phyloP scores from a whole-genome alignment of 2,113 vertebrate genomes.

The Chauna torquata region DNA sequence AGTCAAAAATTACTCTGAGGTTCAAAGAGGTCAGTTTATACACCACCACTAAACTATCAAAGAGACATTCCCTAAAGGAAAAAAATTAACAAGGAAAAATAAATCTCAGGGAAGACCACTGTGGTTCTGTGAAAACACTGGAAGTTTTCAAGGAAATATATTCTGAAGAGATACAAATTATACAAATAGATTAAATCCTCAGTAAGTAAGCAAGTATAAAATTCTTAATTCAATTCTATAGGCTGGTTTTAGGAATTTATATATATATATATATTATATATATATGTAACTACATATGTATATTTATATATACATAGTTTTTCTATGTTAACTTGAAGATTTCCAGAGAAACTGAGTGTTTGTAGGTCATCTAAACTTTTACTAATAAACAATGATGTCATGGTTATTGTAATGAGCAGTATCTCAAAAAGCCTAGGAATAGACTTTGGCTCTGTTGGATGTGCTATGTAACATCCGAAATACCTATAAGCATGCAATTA shows the following conservation, averaged over 20 bases:
- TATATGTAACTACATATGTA: too few relatives aligned
- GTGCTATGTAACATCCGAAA: not conserved
- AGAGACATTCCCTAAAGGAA: not conserved
- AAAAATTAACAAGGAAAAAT: not conserved
- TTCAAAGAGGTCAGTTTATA: not conserved
- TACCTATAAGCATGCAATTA: fast-evolving
- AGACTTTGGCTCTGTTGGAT: not conserved
- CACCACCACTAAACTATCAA: not conserved
- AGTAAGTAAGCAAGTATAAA: not conserved
- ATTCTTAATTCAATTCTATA: not conserved
- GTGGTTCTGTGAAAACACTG: not conserved
- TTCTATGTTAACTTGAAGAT: not conserved
- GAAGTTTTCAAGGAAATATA: not conserved
- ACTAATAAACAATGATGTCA: not conserved
- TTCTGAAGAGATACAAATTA: not conserved
- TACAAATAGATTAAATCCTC: not conserved
- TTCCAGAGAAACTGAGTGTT: not conserved
- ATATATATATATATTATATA: too few relatives aligned
- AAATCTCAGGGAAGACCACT: not conserved
- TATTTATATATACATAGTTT: too few relatives aligned
- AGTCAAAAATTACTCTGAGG: not conserved
- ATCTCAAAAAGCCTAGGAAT: not conserved
- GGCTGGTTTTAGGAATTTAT: not conserved
- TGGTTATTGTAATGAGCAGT: not conserved
- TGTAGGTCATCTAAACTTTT: not conserved